phyloP scores from a whole-genome alignment of 2,888 invertebrate species.

The Geophilus truncorum region DNA sequence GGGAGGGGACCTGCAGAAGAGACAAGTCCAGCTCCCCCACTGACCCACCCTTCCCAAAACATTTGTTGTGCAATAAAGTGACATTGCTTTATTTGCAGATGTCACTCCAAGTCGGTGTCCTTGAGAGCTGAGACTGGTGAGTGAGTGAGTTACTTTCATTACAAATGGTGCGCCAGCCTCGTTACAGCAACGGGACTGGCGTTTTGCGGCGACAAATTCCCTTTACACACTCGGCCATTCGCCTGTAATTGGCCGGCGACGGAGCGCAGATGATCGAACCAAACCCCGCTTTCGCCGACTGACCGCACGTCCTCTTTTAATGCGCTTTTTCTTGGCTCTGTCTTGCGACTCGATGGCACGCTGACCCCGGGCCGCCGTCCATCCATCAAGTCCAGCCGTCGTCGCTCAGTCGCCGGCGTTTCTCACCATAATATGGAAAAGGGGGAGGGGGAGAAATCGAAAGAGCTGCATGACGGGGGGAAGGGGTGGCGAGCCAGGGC shows the following conservation, averaged over 20 bases:
- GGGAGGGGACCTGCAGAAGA: neutral
- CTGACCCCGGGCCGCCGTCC: neutral
- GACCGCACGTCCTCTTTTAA: neutral
- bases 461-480: neutral
- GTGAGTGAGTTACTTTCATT: slow-evolving; percentile 20
- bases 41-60: slow-evolving; percentile 7
- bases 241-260: neutral
- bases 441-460: neutral
- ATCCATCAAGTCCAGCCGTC: slow-evolving; percentile 20
- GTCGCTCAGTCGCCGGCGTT: slow-evolving; percentile 9
- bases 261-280: neutral
- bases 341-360: neutral
- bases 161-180: neutral
- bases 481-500: neutral
- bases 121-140: neutral
- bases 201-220: neutral
- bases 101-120: slow-evolving; percentile 16
- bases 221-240: slow-evolving; percentile 9
- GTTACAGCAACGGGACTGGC: neutral
- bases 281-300: neutral
- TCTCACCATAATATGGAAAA: neutral
- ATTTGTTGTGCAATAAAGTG: slow-evolving; percentile 16
- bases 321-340: neutral
- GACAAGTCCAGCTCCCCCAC: neutral
- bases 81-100: slow-evolving; percentile 20